phyloP scores from a whole-genome alignment of 2,888 invertebrate genomes.

The Boloria selene region DNA sequence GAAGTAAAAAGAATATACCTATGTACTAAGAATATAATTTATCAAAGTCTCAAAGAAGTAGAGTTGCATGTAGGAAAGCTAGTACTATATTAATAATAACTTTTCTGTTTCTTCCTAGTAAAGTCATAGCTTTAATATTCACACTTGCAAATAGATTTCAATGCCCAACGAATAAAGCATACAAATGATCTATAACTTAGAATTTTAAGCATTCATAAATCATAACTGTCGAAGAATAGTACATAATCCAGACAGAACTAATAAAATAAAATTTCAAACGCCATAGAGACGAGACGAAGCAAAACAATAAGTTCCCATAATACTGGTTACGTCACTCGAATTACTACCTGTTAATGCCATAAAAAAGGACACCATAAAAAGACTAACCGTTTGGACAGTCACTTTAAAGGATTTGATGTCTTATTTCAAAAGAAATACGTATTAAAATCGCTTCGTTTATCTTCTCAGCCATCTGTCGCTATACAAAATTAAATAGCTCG shows the following conservation, averaged over 20 bases:
- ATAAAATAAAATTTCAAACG: conserved; percentile 27
- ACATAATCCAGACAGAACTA: not conserved
- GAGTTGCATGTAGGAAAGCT: too few species aligned
- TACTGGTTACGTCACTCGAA: conserved; percentile 38
- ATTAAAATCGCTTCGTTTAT: not conserved
- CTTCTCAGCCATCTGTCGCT: conserved; percentile 34
- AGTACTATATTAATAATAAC: too few species aligned
- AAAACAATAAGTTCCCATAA: conserved; percentile 34
- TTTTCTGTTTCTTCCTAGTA: too few species aligned
- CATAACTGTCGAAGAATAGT: not conserved
- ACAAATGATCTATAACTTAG: too few species aligned
- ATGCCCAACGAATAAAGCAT: too few species aligned
- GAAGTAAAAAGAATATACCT: too few species aligned
- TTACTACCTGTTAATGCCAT: conserved; percentile 43
- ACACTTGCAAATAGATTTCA: too few species aligned
- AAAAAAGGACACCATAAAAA: conserved; percentile 42
- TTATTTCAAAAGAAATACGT: not conserved
- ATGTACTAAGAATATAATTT: too few species aligned
- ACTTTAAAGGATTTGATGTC: conserved; percentile 16
- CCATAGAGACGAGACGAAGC: conserved; percentile 15
- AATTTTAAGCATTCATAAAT: too few species aligned
- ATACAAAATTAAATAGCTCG: conserved; percentile 36
- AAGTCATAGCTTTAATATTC: too few species aligned
- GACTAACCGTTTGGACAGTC: conserved; percentile 17
- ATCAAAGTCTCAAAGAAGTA: too few species aligned